Percentiles rank a stretch among this genome's conserved stretches.
Evolutionary conservation across 1,140 invertebrate genomes (phyloP).

Genomic region (Chlorops oryzae): DNA sequence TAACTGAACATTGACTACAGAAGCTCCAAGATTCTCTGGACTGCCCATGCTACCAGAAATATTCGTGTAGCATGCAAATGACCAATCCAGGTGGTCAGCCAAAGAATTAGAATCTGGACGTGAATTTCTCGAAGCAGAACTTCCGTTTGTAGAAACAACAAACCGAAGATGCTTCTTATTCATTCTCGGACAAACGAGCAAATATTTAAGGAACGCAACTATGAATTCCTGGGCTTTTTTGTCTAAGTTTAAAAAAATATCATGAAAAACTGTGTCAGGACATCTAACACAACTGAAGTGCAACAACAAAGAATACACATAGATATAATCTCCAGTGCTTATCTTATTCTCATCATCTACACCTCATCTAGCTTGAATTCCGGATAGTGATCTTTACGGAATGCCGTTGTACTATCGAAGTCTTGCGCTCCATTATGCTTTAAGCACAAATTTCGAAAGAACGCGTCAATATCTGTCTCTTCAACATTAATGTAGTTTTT

Average conservation of each 20-base stretch:
- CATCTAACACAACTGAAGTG: constrained; percentile 36
- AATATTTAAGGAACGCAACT: constrained; percentile 25
- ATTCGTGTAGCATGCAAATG: constrained; percentile 19
- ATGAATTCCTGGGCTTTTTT: constrained; percentile 22
- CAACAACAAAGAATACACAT: constrained; percentile 32
- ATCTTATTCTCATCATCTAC: constrained; percentile 17
- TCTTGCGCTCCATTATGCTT: too few relatives aligned
- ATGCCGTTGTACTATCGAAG: too few relatives aligned
- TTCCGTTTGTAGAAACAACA: too few relatives aligned
- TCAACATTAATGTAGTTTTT: constrained; percentile 23
- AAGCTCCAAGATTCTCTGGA: constrained; percentile 35
- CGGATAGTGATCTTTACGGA: constrained; percentile 30
- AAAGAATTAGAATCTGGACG: constrained; percentile 25
- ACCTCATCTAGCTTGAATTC: constrained; percentile 22
- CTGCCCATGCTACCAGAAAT: constrained; percentile 16
- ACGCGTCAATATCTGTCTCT: constrained; percentile 30
- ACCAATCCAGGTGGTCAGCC: constrained; percentile 26
- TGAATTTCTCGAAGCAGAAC: constrained; percentile 20
- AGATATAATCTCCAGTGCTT: constrained; percentile 23
- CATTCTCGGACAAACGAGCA: constrained; percentile 17
- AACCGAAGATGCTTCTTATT: too few relatives aligned
- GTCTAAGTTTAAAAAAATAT: constrained; percentile 27
- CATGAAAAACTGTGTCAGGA: constrained; percentile 27
- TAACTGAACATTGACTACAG: constrained; percentile 38
- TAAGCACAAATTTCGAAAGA: constrained; percentile 22